These are phyloP conservation scores for Amphipoea oculea DNA, from an alignment of 2,888 invertebrate genomes.

Conservation along the genomic window DNA sequence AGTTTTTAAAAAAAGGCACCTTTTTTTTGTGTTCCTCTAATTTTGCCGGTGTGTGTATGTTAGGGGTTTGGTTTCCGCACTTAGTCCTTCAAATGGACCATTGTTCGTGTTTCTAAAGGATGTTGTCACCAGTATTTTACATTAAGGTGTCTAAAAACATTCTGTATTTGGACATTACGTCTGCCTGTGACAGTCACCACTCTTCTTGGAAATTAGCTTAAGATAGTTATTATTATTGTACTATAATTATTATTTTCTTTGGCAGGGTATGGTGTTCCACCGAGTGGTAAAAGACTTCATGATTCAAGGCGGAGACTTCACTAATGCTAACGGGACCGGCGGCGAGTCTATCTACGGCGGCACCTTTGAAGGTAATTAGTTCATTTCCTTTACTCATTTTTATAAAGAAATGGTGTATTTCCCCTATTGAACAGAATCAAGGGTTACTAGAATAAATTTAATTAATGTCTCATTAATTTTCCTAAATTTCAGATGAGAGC, in stretches of 20 bases:
- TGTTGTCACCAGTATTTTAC: not conserved
- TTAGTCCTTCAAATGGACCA: no score
- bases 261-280: slow-evolving; percentile 95
- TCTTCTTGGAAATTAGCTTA: not conserved
- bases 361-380: slow-evolving; percentile 95
- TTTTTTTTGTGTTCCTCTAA: no score
- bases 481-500: slow-evolving; percentile 95
- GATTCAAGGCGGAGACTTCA: slow-evolving; percentile 98
- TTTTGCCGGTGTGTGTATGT: no score
- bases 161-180: not conserved
- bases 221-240: no score
- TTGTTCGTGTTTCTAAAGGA: not conserved
- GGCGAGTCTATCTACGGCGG: slow-evolving; percentile 99
- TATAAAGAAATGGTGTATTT: not conserved
- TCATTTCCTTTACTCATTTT: not conserved
- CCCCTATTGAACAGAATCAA: not conserved
- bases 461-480: not conserved
- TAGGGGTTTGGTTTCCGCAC: no score
- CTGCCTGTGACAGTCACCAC: not conserved
- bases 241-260: slow-evolving; percentile 18
- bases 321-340: slow-evolving; percentile 98
- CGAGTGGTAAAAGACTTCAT: slow-evolving; percentile 99
- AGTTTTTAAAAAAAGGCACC: no score
- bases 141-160: not conserved
- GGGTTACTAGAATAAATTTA: not conserved